Base-by-base conservation (phyloP, 2,888 invertebrate genomes). In the Ophonus ardosiacus region DNA sequence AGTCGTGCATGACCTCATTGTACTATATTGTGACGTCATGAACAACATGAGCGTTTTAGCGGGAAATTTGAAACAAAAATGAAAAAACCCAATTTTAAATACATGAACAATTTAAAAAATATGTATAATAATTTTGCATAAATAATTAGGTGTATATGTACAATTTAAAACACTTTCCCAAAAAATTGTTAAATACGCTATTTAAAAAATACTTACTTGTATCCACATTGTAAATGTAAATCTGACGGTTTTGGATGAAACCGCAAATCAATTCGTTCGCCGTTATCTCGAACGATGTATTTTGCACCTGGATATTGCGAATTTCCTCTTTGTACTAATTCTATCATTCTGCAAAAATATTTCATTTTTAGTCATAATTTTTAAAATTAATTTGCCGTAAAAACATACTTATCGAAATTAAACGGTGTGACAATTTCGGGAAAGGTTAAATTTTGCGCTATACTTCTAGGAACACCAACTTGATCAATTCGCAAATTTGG, bases 261-360 rank as follows among this genome's bases (percentile, higher is more conserved):
- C 87, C 99, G 93, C 87, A 99, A 93, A 93, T 99, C 99, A 87
- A 99, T 99, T 89, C 99, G 95, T 90, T 99, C 99, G 0, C 99
- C 99, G 91, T 99, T 99, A 90, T 99, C 99, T 43, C 99, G 94
- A 17, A 99, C 97, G 89, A 99, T 99, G 90, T 99, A 99, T 90
- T 99, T 99, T 4, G 99, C 99, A 2, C 99, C 99, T 0, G 99
- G 99, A 92, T 99, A 99, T 90, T 99, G 98, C 0, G 98, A 98
- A 91, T 99, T 98, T 79, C 99, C 99, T 89, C 99, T 94, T 79
- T 97, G 95, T 5, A 99, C 99, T 84, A 99, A 93, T 89, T 99
- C 98, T 90, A 97, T 96, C 94, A 97, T 95, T 89, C 90, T 90
- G 86, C 85, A 89, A 88, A 86, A 84, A 61, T 65, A 63, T 84